These are phyloP conservation scores for Caenorhabditis wallacei DNA, from an alignment of 2,888 invertebrate genomes.

Conservation along the genomic window DNA sequence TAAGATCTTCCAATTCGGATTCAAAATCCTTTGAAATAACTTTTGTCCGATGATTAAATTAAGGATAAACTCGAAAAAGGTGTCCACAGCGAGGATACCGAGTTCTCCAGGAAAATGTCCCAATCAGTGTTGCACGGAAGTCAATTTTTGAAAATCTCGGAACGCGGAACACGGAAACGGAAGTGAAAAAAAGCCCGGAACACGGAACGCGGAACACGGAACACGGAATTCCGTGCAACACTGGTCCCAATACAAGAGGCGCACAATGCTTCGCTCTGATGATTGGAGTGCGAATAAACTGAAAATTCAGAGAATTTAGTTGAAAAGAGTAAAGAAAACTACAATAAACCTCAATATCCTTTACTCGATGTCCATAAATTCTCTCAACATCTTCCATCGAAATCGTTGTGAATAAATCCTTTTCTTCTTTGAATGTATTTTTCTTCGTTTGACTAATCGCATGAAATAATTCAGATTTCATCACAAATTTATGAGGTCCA, in stretches of 20 bases:
- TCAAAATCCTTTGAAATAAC: not conserved
- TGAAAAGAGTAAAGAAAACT: not conserved
- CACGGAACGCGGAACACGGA: too few relatives aligned
- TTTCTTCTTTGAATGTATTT: not conserved
- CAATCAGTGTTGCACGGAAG: too few relatives aligned
- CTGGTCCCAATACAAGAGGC: not conserved
- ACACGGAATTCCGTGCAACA: too few relatives aligned
- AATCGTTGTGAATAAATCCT: not conserved
- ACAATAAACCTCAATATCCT: slow-evolving; percentile 3
- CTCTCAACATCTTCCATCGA: not conserved
- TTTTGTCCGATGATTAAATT: not conserved
- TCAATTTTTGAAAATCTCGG: too few relatives aligned
- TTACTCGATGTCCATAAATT: not conserved
- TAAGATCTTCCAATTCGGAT: too few relatives aligned
- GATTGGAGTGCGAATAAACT: not conserved
- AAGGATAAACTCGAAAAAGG: not conserved
- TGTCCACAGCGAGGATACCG: not conserved
- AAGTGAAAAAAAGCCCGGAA: too few relatives aligned
- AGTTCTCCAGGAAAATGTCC: too few relatives aligned
- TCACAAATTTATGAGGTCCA: not conserved
- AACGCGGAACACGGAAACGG: too few relatives aligned
- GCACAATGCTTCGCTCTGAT: not conserved
- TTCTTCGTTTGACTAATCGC: not conserved
- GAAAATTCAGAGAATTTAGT: too few relatives aligned
- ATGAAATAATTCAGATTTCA: not conserved